Evolutionary conservation across 2,888 invertebrate species (phyloP).

Genomic region (Macropis europaea): DNA sequence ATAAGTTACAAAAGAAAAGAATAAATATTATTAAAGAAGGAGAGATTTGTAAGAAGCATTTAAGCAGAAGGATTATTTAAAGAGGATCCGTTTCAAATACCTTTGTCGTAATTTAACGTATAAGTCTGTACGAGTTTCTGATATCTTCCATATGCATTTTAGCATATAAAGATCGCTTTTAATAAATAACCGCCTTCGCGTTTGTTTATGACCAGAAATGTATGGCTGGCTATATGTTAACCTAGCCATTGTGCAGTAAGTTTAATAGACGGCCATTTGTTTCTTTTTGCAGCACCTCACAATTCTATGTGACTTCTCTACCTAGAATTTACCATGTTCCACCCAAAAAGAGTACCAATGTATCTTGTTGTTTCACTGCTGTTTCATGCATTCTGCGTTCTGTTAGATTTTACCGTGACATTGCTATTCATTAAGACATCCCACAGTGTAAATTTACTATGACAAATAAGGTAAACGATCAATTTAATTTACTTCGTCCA

Average conservation of each 20-base stretch:
- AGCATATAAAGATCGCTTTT: slow-evolving; percentile 14
- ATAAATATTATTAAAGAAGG: too few species aligned
- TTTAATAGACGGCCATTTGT: slow-evolving; percentile 43
- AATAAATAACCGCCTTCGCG: slow-evolving; percentile 5
- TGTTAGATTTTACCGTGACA: slow-evolving; percentile 3
- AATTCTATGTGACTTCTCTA: slow-evolving; percentile 28
- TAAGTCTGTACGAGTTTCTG: background rate
- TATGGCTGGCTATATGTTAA: slow-evolving; percentile 33
- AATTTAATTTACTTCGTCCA: background rate
- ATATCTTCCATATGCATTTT: background rate
- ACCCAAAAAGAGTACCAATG: slow-evolving; percentile 25
- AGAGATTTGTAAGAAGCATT: too few species aligned
- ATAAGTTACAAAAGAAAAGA: too few species aligned
- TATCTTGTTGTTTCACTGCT: slow-evolving; percentile 13
- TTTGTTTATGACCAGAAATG: slow-evolving; percentile 22
- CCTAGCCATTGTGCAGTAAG: slow-evolving; percentile 25
- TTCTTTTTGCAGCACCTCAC: slow-evolving; percentile 33
- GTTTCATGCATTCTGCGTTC: slow-evolving; percentile 15
- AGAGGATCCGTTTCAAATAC: background rate
- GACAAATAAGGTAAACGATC: background rate
- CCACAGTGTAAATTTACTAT: background rate
- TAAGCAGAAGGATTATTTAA: background rate
- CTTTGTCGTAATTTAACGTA: background rate
- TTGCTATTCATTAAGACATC: background rate
- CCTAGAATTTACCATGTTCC: slow-evolving; percentile 35